phyloP scores from a whole-genome alignment of 2,797 vertebrate species.

The Amblyopsis hoosieri region DNA sequence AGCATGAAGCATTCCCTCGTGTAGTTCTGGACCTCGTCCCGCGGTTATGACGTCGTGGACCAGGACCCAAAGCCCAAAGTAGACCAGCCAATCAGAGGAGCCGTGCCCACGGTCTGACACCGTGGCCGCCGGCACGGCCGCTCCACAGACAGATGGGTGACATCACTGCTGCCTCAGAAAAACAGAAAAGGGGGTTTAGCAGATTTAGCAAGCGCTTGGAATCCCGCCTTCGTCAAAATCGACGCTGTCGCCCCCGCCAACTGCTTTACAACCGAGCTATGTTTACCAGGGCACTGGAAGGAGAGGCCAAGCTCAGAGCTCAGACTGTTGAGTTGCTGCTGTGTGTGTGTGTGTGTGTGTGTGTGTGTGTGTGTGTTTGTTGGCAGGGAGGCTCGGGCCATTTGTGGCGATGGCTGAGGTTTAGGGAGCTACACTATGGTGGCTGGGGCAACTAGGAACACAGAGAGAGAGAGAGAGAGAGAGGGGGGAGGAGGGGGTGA shows the following conservation, averaged over 20 bases:
- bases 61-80: conserved; percentile 3
- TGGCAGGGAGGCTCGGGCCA: conserved; percentile 57
- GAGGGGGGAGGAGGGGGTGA: not conserved
- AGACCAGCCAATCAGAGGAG: conserved; percentile 31
- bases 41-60: conserved; percentile 32
- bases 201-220: conserved; percentile 37
- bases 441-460: conserved; percentile 44
- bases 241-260: conserved; percentile 49
- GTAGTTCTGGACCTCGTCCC: conserved; percentile 14
- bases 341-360: conserved; percentile 65
- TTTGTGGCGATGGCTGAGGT: conserved; percentile 75
- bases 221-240: conserved; percentile 62
- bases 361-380: conserved; percentile 64
- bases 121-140: conserved; percentile 8
- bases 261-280: conserved; percentile 45
- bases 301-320: conserved; percentile 39
- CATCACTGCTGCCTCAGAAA: conserved; percentile 65
- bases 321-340: conserved; percentile 54
- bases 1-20: conserved; percentile 15
- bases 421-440: conserved; percentile 42
- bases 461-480: conserved; percentile 21
- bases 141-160: conserved; percentile 53
- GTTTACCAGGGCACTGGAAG: conserved; percentile 53
- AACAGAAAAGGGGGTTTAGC: conserved; percentile 61
- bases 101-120: conserved; percentile 47